Percentiles rank a stretch among this genome's conserved stretches.
These are phyloP conservation scores for Hypsopygia costalis DNA, from an alignment of 2,888 invertebrate genomes.

Conservation along the genomic window DNA sequence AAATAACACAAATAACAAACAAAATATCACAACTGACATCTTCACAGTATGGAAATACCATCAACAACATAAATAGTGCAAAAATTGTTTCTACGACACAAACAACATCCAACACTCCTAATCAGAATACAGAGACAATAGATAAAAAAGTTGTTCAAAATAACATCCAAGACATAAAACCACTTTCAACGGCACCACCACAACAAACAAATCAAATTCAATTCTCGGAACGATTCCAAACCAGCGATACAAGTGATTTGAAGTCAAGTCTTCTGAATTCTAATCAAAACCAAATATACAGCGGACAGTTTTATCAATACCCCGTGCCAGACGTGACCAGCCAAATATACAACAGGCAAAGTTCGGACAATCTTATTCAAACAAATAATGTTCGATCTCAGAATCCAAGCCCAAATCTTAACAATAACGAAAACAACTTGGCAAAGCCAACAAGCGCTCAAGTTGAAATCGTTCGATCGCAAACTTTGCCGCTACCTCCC, in stretches of 20 bases:
- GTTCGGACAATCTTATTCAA: constrained; percentile 31
- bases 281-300: constrained; percentile 51
- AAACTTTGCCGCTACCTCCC: constrained; percentile 37
- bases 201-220: constrained; percentile 15
- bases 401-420: constrained; percentile 24
- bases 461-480: constrained; percentile 52
- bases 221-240: constrained; percentile 34
- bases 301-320: constrained; percentile 66
- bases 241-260: constrained; percentile 18
- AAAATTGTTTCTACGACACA: constrained; percentile 27
- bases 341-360: constrained; percentile 54
- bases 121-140: constrained; percentile 28
- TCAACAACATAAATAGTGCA: constrained; percentile 25
- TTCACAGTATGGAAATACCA: constrained; percentile 45
- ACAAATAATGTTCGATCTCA: constrained; percentile 21
- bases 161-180: constrained; percentile 18
- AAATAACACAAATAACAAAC: constrained; percentile 49
- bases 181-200: constrained; percentile 12
- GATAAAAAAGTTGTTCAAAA: constrained; percentile 24
- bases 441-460: constrained; percentile 34
- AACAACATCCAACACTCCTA: constrained; percentile 22
- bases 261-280: constrained; percentile 25
- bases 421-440: constrained; percentile 23
- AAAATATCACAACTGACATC: constrained; percentile 62
- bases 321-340: constrained; percentile 66